These are phyloP conservation scores for Miltochrista miniata DNA, from an alignment of 2,888 invertebrate species.

Conservation along the genomic window DNA sequence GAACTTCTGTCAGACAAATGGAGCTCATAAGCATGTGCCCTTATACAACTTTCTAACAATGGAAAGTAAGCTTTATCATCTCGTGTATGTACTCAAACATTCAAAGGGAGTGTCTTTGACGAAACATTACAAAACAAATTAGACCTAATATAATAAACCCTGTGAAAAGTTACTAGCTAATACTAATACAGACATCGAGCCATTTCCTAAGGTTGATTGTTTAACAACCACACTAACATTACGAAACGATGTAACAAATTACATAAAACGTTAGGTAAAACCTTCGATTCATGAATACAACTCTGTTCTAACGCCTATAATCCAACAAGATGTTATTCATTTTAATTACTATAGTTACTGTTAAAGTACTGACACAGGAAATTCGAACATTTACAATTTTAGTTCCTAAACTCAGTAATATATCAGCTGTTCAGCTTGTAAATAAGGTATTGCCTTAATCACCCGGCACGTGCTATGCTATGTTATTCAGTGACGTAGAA, in stretches of 20 bases:
- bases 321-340: constrained; percentile 35
- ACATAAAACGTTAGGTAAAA: constrained; percentile 1
- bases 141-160: no score
- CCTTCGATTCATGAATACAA: constrained; percentile 17
- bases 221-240: neutral
- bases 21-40: no score
- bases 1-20: no score
- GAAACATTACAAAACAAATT: no score
- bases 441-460: constrained; percentile 53
- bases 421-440: constrained; percentile 29
- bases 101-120: no score
- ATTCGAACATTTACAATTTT: constrained; percentile 12
- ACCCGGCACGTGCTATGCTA: constrained; percentile 68
- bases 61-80: no score
- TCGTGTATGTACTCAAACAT: no score
- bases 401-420: neutral
- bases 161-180: no score
- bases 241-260: neutral
- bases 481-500: constrained; percentile 72
- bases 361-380: constrained; percentile 39
- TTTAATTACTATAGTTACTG: constrained; percentile 40
- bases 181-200: neutral
- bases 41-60: no score
- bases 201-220: neutral
- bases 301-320: constrained; percentile 13